phyloP scores from a whole-genome alignment of 2,113 vertebrate genomes.

The Cynopterus brachyotis region DNA sequence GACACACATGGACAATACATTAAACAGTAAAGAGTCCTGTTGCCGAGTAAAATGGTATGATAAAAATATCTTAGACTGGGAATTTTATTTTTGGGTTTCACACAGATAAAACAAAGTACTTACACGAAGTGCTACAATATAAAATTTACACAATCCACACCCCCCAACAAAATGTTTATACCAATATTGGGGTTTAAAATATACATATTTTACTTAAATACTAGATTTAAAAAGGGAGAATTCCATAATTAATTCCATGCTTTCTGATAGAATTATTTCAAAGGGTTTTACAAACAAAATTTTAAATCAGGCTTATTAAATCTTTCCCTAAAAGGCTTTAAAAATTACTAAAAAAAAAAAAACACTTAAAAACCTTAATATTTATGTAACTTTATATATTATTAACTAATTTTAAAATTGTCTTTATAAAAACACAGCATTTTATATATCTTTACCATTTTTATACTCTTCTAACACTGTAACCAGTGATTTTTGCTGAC shows the following conservation, averaged over 20 bases:
- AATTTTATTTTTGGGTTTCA: background rate
- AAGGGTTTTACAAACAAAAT: background rate
- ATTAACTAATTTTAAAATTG: background rate
- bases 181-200: background rate
- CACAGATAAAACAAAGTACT: background rate
- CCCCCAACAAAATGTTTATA: background rate
- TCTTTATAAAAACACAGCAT: background rate
- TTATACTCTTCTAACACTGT: background rate
- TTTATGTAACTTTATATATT: background rate
- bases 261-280: background rate
- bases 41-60: conserved; percentile 31
- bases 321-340: background rate
- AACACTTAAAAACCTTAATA: background rate
- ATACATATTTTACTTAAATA: background rate
- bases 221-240: background rate
- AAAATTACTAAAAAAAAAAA: background rate
- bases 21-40: background rate
- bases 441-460: conserved; percentile 40
- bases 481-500: conserved; percentile 51
- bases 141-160: background rate
- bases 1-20: conserved; percentile 47
- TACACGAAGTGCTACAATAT: background rate
- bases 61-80: background rate
- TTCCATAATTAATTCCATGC: background rate
- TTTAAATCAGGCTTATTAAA: conserved; percentile 35